Evolutionary conservation across 2,113 vertebrate species (phyloP).

Genomic region (Pimephales promelas): DNA sequence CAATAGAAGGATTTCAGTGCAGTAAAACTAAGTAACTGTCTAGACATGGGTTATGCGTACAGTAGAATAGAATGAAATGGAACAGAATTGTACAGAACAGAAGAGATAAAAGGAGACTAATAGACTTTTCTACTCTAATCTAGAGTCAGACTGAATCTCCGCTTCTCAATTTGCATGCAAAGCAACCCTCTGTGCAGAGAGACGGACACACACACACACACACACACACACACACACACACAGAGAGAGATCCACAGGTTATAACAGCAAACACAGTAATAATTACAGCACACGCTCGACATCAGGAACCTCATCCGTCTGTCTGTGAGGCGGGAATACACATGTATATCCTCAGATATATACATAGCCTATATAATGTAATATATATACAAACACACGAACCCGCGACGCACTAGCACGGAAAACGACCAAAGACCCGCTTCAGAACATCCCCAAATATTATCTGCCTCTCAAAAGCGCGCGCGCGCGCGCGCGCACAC

Average conservation of each 20-base stretch:
- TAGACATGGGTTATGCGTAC: not conserved
- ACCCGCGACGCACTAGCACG: not conserved
- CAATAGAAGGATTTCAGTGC: not conserved
- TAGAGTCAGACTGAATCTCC: not conserved
- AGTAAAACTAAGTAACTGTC: not conserved
- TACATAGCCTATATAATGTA: too few relatives aligned
- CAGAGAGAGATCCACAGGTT: slow-evolving; percentile 24
- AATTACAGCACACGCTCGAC: not conserved
- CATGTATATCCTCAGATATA: not conserved
- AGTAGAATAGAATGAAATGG: not conserved
- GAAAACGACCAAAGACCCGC: not conserved
- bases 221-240: not conserved
- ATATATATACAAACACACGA: too few relatives aligned
- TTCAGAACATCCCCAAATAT: not conserved
- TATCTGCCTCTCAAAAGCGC: too few relatives aligned
- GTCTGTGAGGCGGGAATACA: not conserved
- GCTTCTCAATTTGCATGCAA: slow-evolving; percentile 8
- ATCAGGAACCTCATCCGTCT: not conserved
- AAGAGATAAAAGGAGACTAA: not conserved
- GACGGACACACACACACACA: not conserved
- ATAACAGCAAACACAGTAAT: slow-evolving; percentile 9
- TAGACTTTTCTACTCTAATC: not conserved
- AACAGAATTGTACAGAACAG: not conserved
- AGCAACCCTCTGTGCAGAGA: not conserved
- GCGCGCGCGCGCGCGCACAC: not conserved